Evolutionary conservation across 2,888 invertebrate species (phyloP).

Genomic region (Halictus quadricinctus): DNA sequence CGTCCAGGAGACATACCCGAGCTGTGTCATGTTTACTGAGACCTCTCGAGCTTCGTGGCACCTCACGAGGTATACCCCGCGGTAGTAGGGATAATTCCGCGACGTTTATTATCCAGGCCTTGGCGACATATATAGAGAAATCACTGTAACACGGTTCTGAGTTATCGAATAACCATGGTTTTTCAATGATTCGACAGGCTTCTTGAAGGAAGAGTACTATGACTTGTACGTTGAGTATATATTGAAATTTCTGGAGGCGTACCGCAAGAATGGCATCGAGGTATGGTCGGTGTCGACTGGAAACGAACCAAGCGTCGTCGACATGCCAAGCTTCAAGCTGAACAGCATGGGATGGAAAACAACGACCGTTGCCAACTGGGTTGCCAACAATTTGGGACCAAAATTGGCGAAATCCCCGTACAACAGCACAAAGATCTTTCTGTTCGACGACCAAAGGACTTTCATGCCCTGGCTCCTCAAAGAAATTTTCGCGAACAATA

Average conservation of each 20-base stretch:
- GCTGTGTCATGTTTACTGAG: too few relatives aligned
- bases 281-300: slow-evolving; percentile 95
- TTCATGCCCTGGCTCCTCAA: slow-evolving; percentile 87
- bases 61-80: too few relatives aligned
- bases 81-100: too few relatives aligned
- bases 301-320: slow-evolving; percentile 91
- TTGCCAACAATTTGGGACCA: slow-evolving; percentile 89
- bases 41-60: too few relatives aligned
- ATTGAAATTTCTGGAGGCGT: slow-evolving; percentile 90
- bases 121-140: too few relatives aligned
- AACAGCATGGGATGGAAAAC: slow-evolving; percentile 92
- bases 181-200: slow-evolving; percentile 66
- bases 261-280: slow-evolving; percentile 86
- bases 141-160: too few relatives aligned
- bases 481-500: slow-evolving; percentile 76
- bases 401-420: slow-evolving; percentile 85
- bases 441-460: slow-evolving; percentile 90
- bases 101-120: too few relatives aligned
- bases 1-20: too few relatives aligned
- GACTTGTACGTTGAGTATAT: slow-evolving; percentile 93
- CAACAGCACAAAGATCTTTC: slow-evolving; percentile 87
- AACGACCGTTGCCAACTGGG: slow-evolving; percentile 85
- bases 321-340: slow-evolving; percentile 84
- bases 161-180: background rate
- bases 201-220: slow-evolving; percentile 84